Evolutionary conservation across 1,140 invertebrate genomes (phyloP).

Genomic region (Charaxes varanes): DNA sequence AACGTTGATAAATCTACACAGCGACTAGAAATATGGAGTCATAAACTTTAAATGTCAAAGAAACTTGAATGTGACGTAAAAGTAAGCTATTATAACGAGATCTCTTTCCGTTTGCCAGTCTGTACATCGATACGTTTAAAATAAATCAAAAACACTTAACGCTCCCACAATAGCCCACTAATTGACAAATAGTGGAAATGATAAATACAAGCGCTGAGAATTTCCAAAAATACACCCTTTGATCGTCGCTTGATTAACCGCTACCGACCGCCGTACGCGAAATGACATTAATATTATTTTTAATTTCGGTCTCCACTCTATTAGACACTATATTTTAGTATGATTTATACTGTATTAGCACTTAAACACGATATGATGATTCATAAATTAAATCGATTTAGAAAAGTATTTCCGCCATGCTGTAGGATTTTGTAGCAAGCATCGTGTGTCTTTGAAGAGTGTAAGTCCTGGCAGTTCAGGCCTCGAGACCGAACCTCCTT

Average conservation of each 20-base stretch:
- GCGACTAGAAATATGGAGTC: background rate
- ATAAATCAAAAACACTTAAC: constrained; percentile 66
- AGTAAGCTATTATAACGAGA: background rate
- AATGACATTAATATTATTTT: constrained; percentile 69
- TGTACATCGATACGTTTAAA: constrained; percentile 21
- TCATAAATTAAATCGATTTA: background rate
- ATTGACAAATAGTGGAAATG: constrained; percentile 73
- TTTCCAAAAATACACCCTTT: constrained; percentile 68
- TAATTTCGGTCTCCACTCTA: constrained; percentile 50
- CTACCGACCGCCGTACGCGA: constrained; percentile 42
- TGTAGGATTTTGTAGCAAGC: too few species aligned
- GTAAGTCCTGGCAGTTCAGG: too few species aligned
- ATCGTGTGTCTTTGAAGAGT: too few species aligned
- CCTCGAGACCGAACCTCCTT: too few species aligned
- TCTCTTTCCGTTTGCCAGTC: constrained; percentile 7
- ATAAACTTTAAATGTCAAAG: background rate
- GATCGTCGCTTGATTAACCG: constrained; percentile 67
- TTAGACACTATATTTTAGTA: constrained; percentile 43
- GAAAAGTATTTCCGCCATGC: too few species aligned
- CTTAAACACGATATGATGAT: constrained; percentile 3
- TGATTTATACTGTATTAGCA: constrained; percentile 46
- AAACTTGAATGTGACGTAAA: background rate
- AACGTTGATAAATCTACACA: constrained; percentile 3
- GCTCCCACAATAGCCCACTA: constrained; percentile 66
- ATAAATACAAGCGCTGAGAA: constrained; percentile 64